Percentiles rank a stretch among this genome's conserved stretches.
Conservation (phyloP, 2,113 vertebrate genomes). For the Brienomyrus longianalis region DNA sequence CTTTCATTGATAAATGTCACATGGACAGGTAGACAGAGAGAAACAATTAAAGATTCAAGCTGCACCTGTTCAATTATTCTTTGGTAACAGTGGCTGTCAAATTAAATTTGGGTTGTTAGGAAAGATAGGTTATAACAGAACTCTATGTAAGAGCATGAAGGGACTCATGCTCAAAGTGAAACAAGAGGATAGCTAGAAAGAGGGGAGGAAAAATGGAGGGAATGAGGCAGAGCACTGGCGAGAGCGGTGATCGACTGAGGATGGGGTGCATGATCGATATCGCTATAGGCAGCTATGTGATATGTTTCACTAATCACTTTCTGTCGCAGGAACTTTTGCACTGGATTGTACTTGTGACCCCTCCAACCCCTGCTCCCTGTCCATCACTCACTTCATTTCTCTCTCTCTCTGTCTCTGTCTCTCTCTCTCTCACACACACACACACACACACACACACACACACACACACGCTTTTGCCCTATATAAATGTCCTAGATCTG, state of each 20-base stretch:
- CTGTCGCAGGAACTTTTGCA: conserved; percentile 39
- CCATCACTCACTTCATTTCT: neutral
- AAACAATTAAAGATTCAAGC: conserved; percentile 44
- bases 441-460: conserved; percentile 15
- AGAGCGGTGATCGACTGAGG: conserved; percentile 51
- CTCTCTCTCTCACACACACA: conserved; percentile 14
- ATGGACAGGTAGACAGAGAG: conserved; percentile 43
- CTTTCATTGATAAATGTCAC: conserved; percentile 45
- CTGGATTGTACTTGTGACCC: conserved; percentile 42
- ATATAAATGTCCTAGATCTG: conserved; percentile 12
- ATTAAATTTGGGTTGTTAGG: conserved; percentile 64
- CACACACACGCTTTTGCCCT: conserved; percentile 22
- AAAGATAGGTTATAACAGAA: conserved; percentile 50
- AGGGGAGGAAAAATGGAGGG: conserved; percentile 16
- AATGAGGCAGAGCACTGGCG: conserved; percentile 36
- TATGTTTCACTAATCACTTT: conserved; percentile 52
- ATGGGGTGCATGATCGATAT: conserved; percentile 54
- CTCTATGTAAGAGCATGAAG: conserved; percentile 47
- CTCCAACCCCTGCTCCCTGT: conserved; percentile 26
- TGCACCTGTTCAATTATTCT: conserved; percentile 52
- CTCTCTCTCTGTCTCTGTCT: neutral
- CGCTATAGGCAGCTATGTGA: conserved; percentile 52
- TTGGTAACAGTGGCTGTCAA: conserved; percentile 54
- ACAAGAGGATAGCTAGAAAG: conserved; percentile 34
- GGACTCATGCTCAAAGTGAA: conserved; percentile 47